phyloP scores from a whole-genome alignment of 1,140 invertebrate genomes.

The Hyles euphorbiae region DNA sequence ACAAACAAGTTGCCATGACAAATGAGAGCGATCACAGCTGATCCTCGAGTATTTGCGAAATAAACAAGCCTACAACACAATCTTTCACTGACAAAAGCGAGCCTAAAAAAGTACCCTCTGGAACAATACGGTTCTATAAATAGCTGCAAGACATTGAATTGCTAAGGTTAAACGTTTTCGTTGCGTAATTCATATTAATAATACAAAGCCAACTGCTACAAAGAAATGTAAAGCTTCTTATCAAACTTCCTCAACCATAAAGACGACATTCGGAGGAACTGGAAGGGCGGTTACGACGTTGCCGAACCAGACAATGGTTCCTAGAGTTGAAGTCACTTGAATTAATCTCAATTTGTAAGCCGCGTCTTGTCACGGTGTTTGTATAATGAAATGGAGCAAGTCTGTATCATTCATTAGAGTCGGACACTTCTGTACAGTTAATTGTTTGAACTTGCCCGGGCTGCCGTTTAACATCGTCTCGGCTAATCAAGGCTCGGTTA shows the following conservation, averaged over 20 bases:
- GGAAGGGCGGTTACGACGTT: conserved; percentile 1
- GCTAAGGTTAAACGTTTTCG: conserved; percentile 45
- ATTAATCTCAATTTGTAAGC: conserved; percentile 72
- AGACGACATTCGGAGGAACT: conserved; percentile 1
- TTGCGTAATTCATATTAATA: conserved; percentile 31
- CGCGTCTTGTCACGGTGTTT: conserved; percentile 66
- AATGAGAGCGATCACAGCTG: too few relatives aligned
- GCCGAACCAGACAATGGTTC: conserved; percentile 18
- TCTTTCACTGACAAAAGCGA: background rate
- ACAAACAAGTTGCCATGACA: too few relatives aligned
- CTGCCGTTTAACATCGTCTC: conserved; percentile 69
- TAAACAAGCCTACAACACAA: too few relatives aligned
- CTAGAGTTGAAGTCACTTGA: conserved; percentile 37
- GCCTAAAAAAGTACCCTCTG: background rate
- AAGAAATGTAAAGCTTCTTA: background rate
- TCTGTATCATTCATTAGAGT: conserved; percentile 72
- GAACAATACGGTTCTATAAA: conserved; percentile 28
- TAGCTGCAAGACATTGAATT: conserved; percentile 45
- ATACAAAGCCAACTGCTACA: conserved; percentile 19
- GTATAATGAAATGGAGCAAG: conserved; percentile 67
- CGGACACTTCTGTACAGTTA: conserved; percentile 74
- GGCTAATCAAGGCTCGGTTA: conserved; percentile 69
- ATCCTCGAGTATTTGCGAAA: too few relatives aligned
- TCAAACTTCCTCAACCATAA: background rate
- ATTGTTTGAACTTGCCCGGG: conserved; percentile 71